A percentile compares a stretch with the other conserved stretches of the same genome.
phyloP scores from a whole-genome alignment of 2,888 invertebrate species.

The Dynastes maya region DNA sequence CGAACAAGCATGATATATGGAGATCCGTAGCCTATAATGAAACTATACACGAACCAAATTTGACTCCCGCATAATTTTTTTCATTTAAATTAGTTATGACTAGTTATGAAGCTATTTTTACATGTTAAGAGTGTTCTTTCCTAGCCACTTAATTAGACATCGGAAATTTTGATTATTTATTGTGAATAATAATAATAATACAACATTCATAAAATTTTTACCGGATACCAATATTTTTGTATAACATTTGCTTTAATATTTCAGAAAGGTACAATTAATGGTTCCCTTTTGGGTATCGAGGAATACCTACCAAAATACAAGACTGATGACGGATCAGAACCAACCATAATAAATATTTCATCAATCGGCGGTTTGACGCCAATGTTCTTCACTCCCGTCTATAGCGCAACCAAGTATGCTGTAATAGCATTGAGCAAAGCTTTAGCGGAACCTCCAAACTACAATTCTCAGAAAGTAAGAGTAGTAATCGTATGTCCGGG shows the following conservation, averaged over 20 bases:
- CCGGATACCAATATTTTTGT: no score
- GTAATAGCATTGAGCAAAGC: constrained; percentile 35
- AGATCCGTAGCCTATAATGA: no score
- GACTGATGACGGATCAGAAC: constrained; percentile 31
- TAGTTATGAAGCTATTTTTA: no score
- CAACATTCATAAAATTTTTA: no score
- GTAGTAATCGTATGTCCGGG: constrained; percentile 46
- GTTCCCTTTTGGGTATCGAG: constrained; percentile 41
- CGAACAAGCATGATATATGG: no score
- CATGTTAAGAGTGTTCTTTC: no score
- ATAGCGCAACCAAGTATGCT: constrained; percentile 38
- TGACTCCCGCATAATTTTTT: no score
- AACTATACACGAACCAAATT: no score
- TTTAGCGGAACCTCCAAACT: constrained; percentile 25
- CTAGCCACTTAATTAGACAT: no score
- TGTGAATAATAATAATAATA: no score
- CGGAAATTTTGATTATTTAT: no score
- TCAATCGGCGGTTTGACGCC: constrained; percentile 38
- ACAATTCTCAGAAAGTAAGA: constrained; percentile 32
- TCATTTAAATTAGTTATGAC: no score
- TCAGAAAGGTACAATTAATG: constrained; percentile 46
- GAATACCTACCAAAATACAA: constrained; percentile 47
- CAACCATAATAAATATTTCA: constrained; percentile 44
- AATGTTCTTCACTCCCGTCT: constrained; percentile 30
- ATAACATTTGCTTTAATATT: constrained; percentile 12